Base-by-base conservation (phyloP, 2,888 invertebrate genomes). In the Plutella xylostella region DNA sequence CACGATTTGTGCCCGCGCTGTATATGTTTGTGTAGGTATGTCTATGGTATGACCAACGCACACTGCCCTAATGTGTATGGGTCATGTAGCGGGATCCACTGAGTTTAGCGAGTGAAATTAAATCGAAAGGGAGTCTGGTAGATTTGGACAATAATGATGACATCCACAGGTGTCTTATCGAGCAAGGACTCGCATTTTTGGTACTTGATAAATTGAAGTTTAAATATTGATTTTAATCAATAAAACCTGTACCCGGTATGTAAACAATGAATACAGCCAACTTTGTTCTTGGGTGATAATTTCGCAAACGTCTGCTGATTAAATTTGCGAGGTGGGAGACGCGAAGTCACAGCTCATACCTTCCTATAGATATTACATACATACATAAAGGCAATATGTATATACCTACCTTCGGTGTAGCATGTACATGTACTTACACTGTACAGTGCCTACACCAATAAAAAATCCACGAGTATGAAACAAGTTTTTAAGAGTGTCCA, bases 61-160 rank as follows among this genome's bases (percentile, higher is more conserved):
- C 80, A 82, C 77, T 82, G 82, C 79, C 82, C 82, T 79, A 80
- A 82, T 80, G 82, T 77, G 80, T 80, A 72, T 71, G 80, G 82
- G 83, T 83, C 83, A 77, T 73, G 61, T 83, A 83, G 83, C 83
- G 83, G 83, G 80, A 83, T 72, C 66, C 62, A 70, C 74, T 63
- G 68, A 78, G 80, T 80, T 80, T 79, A 80, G 79, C 62, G 76
- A 82, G 83, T 82, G 83, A 83, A 83, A 83, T 82, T 76, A 79
- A 71, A 82, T 74, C 72, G 83, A 83, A 83, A 83, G 83, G 79
- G 83, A 83, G 67, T 83, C 77, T 82, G 79, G 67, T 72, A 59
- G 74, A 71, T 80, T 79, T 71, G 65, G 42, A 31, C 17, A 31
- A 30, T 42, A 31, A 19, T 18, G 11, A 12, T 9, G 17, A 3